Base-by-base conservation (phyloP, 2,888 invertebrate species). In the Phengaris alcon region DNA sequence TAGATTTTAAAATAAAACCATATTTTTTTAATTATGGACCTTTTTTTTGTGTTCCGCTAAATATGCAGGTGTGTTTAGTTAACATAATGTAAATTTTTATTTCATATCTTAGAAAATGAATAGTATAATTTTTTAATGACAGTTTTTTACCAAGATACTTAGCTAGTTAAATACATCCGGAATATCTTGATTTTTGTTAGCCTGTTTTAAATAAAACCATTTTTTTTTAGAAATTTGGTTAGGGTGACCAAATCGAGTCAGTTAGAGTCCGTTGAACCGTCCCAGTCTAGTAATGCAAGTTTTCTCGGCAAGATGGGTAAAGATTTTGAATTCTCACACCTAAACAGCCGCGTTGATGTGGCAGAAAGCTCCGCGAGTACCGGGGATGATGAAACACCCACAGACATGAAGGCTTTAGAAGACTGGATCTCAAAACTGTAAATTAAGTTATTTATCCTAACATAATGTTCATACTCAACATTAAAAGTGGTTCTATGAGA, bases 181-280 rank as follows among this genome's bases (percentile, higher is more conserved):
- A 48, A 48, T 48, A 48, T 48, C 35, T 35, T 35, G 3, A 35
- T 35, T 35, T 48, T 7, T 6, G 1, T 1, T 3, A 48, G 8
- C 5, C 8, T 48, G 22, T 7, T 48, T 48, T 48, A 48, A 48
- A 48, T 48, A 48, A 48, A n/a, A 73, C 12, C 22, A 6, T 68
- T 44, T 3, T 52, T 59, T 74, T 75, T 75, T 88, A 98, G 97
- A 82, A 97, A 97, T 87, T 95, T 97, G n/a, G 94, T 98, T 7
- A 95, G 98, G 51, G 94, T 96, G 69, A 98, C 98, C 0, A 97
- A 97, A 83, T 95, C 96, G 55, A 97, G 95, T 82, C 97, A 97
- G 82, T 90, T 98, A 78, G 95, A 97, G 81, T 96, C 97, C 0
- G 96, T 96, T 0, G 97, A 97, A 82, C 94, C 95, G 0, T 94